Evolutionary conservation across 1,140 invertebrate genomes (phyloP).

Genomic region (Pogonomyrmex barbatus): DNA sequence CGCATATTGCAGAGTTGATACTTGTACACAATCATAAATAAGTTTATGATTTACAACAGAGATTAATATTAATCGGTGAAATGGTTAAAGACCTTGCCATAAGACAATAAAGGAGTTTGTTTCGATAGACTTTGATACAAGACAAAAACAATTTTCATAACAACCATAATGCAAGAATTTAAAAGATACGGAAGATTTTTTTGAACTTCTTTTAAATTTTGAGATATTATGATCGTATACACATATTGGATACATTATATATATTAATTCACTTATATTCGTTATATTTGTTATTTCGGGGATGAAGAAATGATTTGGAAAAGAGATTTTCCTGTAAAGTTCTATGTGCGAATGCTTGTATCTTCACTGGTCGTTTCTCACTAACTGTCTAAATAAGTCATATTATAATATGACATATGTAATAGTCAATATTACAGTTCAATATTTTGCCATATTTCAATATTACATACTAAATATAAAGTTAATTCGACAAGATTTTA

Average conservation of each 20-base stretch:
- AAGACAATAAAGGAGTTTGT: not conserved
- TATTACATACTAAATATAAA: constrained; percentile 16
- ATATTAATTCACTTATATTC: not conserved
- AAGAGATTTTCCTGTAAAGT: no score
- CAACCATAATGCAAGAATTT: not conserved
- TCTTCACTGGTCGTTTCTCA: no score
- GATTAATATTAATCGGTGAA: constrained; percentile 3
- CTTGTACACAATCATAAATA: not conserved
- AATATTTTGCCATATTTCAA: not conserved
- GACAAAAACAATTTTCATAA: not conserved
- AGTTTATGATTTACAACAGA: not conserved
- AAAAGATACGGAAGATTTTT: not conserved
- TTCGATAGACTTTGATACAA: not conserved
- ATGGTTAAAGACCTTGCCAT: not conserved
- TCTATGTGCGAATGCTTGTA: no score
- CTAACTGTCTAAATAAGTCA: no score
- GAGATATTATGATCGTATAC: not conserved
- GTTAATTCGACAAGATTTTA: constrained; percentile 19
- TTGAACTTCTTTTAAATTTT: no score
- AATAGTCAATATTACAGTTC: no score
- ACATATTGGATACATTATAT: not conserved
- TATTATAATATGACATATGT: no score
- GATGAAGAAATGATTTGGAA: no score
- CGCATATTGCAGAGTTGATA: not conserved
- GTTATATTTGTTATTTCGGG: not conserved